Percentiles rank a stretch among this genome's conserved stretches.
phyloP scores from a whole-genome alignment of 2,797 vertebrate genomes.

The Etheostoma perlongum region DNA sequence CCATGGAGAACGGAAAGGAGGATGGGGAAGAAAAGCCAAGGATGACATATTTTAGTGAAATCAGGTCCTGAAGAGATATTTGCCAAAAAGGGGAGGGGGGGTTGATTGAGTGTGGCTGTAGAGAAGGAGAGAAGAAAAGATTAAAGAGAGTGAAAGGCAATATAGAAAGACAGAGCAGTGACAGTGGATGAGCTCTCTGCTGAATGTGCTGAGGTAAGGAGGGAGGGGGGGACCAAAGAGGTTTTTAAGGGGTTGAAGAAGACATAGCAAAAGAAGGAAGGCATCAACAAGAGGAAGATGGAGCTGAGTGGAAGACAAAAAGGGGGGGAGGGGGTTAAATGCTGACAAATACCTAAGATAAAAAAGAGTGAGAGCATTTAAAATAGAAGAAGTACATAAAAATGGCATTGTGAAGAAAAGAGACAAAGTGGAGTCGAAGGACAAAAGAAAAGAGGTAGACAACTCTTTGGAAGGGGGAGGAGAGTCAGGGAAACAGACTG shows the following conservation, averaged over 20 bases:
- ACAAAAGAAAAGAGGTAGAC: slow-evolving; percentile 50
- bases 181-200: slow-evolving; percentile 41
- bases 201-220: slow-evolving; percentile 60
- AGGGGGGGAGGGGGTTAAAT: slow-evolving; percentile 30
- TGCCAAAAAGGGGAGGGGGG: slow-evolving; percentile 32
- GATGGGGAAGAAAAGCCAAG: slow-evolving; percentile 42
- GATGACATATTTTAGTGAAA: slow-evolving; percentile 77
- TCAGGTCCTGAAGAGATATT: slow-evolving; percentile 55
- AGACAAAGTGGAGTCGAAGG: slow-evolving; percentile 54
- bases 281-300: no score
- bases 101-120: slow-evolving; percentile 37
- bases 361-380: slow-evolving; percentile 13
- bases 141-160: slow-evolving; percentile 33
- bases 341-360: slow-evolving; percentile 41
- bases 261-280: no score
- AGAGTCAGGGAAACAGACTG: slow-evolving; percentile 55
- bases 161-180: slow-evolving; percentile 36
- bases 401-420: slow-evolving; percentile 24
- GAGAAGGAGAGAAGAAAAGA: slow-evolving; percentile 35
- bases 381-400: slow-evolving; percentile 39
- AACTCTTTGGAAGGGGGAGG: slow-evolving; percentile 38
- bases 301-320: slow-evolving; percentile 18
- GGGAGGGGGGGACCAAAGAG: slow-evolving; percentile 1
- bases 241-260: slow-evolving; percentile 51
- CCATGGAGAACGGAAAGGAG: slow-evolving; percentile 49